phyloP scores from a whole-genome alignment of 2,113 vertebrate genomes.

The Urocynchramus pylzowi region DNA sequence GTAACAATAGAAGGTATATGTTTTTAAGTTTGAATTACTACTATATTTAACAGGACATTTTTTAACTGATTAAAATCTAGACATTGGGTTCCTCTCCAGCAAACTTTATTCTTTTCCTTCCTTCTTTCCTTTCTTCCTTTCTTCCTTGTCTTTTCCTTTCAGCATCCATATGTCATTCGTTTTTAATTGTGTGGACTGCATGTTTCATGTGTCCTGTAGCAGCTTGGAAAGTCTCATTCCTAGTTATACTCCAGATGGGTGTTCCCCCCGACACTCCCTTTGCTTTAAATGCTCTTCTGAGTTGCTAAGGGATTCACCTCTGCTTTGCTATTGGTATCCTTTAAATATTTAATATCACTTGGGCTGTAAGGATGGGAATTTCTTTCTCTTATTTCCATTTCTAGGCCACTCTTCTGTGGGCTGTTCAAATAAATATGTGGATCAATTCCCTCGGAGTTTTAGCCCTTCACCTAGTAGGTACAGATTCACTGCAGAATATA shows the following conservation, averaged over 20 bases:
- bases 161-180: slow-evolving; percentile 70
- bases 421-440: slow-evolving; percentile 47
- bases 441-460: slow-evolving; percentile 30
- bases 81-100: slow-evolving; percentile 69
- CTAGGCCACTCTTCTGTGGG: slow-evolving; percentile 50
- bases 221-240: slow-evolving; percentile 45
- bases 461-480: slow-evolving; percentile 33
- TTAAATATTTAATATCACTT: slow-evolving; percentile 34
- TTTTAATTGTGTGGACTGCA: slow-evolving; percentile 75
- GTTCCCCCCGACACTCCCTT: background rate
- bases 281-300: slow-evolving; percentile 28
- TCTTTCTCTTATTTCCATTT: slow-evolving; percentile 58
- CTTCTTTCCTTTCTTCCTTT: slow-evolving; percentile 50
- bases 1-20: slow-evolving; percentile 75
- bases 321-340: slow-evolving; percentile 45
- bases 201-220: slow-evolving; percentile 70
- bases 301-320: slow-evolving; percentile 40
- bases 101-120: slow-evolving; percentile 69
- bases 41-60: slow-evolving; percentile 79
- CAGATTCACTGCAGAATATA: slow-evolving; percentile 17
- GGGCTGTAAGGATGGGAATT: slow-evolving; percentile 37
- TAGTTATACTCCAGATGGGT: slow-evolving; percentile 33
- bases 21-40: slow-evolving; percentile 75
- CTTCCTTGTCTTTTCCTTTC: slow-evolving; percentile 68
- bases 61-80: slow-evolving; percentile 80